These are phyloP conservation scores for Falco peregrinus DNA, from an alignment of 2,797 vertebrate genomes.

Conservation along the genomic window DNA sequence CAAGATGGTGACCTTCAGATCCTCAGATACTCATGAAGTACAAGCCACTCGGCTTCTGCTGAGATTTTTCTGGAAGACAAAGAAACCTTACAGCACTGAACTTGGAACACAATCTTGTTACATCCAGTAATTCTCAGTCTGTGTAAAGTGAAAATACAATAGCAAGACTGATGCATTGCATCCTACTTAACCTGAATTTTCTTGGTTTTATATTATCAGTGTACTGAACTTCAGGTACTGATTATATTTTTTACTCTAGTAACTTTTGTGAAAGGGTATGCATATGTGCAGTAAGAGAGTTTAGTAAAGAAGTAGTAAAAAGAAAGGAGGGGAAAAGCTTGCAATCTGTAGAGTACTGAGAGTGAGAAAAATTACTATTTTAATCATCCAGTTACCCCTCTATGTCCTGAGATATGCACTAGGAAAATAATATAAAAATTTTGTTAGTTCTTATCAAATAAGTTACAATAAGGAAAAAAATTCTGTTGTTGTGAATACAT, in stretches of 20 bases:
- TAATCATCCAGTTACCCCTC: not conserved
- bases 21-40: not conserved
- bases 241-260: not conserved
- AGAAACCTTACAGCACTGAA: not conserved
- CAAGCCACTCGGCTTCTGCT: not conserved
- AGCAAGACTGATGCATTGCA: not conserved
- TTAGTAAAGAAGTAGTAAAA: not conserved
- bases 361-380: not conserved
- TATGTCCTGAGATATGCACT: not conserved
- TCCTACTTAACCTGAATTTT: not conserved
- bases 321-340: not conserved
- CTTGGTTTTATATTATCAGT: not conserved
- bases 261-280: not conserved
- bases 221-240: not conserved
- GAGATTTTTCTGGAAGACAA: not conserved
- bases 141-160: not conserved
- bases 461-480: not conserved
- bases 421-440: not conserved
- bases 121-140: not conserved
- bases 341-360: not conserved
- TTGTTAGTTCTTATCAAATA: not conserved
- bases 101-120: not conserved
- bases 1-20: not conserved
- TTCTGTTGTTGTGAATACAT: not conserved
- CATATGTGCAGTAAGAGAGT: not conserved